Base-by-base conservation (phyloP, 2,888 invertebrate genomes). In the Hemithea aestivaria region DNA sequence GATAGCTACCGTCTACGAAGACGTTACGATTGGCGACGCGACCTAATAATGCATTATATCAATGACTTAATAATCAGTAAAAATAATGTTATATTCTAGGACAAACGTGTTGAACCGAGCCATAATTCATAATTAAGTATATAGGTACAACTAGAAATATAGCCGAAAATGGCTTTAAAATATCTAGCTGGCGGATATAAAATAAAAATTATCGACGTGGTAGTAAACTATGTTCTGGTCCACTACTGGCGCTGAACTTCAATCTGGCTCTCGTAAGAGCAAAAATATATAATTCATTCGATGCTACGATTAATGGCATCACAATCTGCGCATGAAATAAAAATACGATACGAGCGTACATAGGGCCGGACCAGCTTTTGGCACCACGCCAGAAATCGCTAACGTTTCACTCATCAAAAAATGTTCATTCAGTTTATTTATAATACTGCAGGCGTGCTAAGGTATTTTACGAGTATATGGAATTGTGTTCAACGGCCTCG, bases 371-470 rank as follows among this genome's bases (percentile, higher is more conserved):
- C 64, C 67, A 64, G 65, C 62, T 62, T 34, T 69, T 78, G 79
- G 80, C 78, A 55, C 61, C 42, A 34, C 50, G 75, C 79, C 79
- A 70, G 66, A 72, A 67, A 72, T 73, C 72, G 65, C 69, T 66
- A 69, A 70, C 70, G 69, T 72, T 72, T 67, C 58, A 60, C 68
- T 66, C 67, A 59, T 66, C 69, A 69, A 69, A 57, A 62, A 63
- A 61, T 57, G 53, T 55, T 53, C 51, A 42, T 55, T 53, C 51
- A 42, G 51, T 54, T 44, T 63, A 58, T 61, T 61, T 56, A 56
- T n/a, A n/a, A n/a, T 59, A 46, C 32, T 22, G 9, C 42, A 50
- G 46, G 44, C 53, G 49, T 48, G 27, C 34, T 36, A 40, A 40
- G 45, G 40, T 45, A 47, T 48, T 54, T 55, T 46, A n/a, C n/a